Evolutionary conservation across 2,888 invertebrate genomes (phyloP), one percentile per base, ranked within the genome.

Genomic region (Apodemia mormo): DNA sequence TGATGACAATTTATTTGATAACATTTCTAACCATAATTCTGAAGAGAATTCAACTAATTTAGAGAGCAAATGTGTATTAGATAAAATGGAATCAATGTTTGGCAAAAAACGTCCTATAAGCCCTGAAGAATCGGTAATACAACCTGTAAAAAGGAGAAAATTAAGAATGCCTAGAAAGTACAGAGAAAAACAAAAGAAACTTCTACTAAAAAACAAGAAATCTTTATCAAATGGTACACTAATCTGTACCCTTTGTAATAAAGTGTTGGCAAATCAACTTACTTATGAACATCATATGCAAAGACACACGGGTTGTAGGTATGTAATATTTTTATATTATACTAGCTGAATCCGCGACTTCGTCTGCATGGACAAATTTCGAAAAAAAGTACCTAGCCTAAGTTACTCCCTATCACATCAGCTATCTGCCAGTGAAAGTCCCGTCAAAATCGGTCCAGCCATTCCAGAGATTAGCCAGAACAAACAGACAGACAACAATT

Each of bases 251-350:
- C 75, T 88, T 54, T 92, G 92, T 70, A 76, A 83, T 2, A 88
- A 85, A 77, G 78, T 81, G 0, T 76, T 91, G 45, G 84, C 88
- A 0, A 90, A 87, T 61, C 79, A 75, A 6, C 67, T 78, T 2
- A 87, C 90, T 0, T 90, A 84, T 33, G 76, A 82, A 22, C 80
- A 84, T 61, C 92, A 92, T 56, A 90, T 90, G 89, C 85, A 89
- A 77, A 78, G 87, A 1, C 92, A 92, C 66, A 86, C 77, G 1
- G 83, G 83, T 3, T 89, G 81, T 69, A 75, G 78, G 74, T 79
- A 72, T 30, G 33, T 61, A 40, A 40, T 10, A 45, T 45, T 14
- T 45, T 43, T 67, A 22, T 33, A 14, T 67, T 5, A 49, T 14
- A 49, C 0, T 22, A 22, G 22, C 22, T 22, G 22, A 22, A 0